These are phyloP conservation scores for Dipodomys merriami DNA, from an alignment of 2,113 vertebrate species.

Conservation along the genomic window DNA sequence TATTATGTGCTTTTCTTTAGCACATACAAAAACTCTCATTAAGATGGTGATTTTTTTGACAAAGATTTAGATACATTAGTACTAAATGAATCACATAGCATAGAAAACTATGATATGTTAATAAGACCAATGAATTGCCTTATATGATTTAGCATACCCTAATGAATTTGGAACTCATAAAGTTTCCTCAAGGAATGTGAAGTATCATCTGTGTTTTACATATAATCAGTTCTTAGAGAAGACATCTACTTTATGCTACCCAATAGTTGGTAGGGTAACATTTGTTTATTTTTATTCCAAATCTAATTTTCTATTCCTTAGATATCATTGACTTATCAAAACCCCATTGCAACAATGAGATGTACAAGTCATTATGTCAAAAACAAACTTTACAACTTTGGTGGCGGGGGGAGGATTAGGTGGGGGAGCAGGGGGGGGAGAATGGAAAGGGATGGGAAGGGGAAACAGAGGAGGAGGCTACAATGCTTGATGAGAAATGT, in stretches of 20 bases:
- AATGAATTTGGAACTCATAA: background rate
- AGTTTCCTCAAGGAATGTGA: background rate
- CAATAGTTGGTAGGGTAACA: background rate
- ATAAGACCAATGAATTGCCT: background rate
- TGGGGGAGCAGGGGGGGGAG: too few species aligned
- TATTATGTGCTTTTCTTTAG: background rate
- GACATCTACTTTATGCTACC: background rate
- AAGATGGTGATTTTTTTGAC: background rate
- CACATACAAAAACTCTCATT: background rate
- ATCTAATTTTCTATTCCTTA: background rate
- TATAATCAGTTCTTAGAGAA: background rate
- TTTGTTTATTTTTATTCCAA: background rate
- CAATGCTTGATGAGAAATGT: too few species aligned
- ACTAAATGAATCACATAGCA: background rate
- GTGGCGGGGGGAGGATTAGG: too few species aligned
- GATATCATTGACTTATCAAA: background rate
- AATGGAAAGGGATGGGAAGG: too few species aligned
- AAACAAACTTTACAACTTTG: too few species aligned
- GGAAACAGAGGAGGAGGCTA: too few species aligned
- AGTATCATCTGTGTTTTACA: background rate
- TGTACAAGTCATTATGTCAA: too few species aligned
- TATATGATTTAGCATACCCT: background rate
- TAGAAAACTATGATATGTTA: background rate
- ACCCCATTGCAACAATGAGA: too few species aligned
- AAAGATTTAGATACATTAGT: background rate